Evolutionary conservation across 1,140 invertebrate genomes (phyloP).

Genomic region (Dufourea novaeangliae): DNA sequence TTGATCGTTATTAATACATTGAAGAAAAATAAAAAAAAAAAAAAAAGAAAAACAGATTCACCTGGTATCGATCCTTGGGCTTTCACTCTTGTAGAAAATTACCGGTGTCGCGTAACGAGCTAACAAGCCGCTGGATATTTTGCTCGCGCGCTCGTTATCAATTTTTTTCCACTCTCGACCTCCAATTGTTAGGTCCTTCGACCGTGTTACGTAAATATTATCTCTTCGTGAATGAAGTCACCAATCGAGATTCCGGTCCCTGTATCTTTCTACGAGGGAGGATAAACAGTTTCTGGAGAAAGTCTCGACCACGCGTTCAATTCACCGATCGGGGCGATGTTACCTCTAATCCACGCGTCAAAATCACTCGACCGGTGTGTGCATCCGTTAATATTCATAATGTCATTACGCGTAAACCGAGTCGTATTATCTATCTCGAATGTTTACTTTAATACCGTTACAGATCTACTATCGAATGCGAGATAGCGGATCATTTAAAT

Average conservation of each 20-base stretch:
- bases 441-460: too few relatives aligned
- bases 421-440: too few relatives aligned
- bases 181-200: not conserved
- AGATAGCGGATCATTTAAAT: too few relatives aligned
- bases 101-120: slow-evolving; percentile 37
- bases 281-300: not conserved
- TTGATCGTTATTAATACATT: not conserved
- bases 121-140: slow-evolving; percentile 38
- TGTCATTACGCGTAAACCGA: too few relatives aligned
- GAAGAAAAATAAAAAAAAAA: slow-evolving; percentile 20
- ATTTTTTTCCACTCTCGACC: not conserved
- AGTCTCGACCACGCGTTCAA: not conserved
- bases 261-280: not conserved
- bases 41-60: too few relatives aligned
- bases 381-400: too few relatives aligned
- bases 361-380: not conserved
- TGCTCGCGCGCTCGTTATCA: slow-evolving; percentile 48
- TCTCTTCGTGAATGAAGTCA: slow-evolving; percentile 37
- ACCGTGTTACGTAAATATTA: slow-evolving; percentile 24
- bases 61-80: too few relatives aligned
- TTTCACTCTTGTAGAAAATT: too few relatives aligned
- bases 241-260: not conserved
- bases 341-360: not conserved
- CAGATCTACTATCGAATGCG: too few relatives aligned
- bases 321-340: not conserved